Conservation (phyloP, 1,140 invertebrate genomes). For the Pseudomyrmex cubaensis region DNA sequence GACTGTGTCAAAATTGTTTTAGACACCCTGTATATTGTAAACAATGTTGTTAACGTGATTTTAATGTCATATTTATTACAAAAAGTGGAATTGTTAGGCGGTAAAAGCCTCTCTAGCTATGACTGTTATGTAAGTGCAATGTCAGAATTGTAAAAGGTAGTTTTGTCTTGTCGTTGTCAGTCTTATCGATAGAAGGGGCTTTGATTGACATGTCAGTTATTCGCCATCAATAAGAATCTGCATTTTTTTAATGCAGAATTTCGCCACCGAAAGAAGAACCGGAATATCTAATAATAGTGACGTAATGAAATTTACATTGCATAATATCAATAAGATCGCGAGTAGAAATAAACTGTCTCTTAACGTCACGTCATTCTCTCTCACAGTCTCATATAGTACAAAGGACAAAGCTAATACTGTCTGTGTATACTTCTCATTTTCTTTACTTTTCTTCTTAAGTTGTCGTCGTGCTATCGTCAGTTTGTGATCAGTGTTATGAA, state of each 20-base stretch:
- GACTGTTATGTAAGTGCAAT: slow-evolving; percentile 29
- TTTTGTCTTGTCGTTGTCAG: slow-evolving; percentile 1
- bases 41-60: slow-evolving; percentile 65
- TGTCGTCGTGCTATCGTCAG: slow-evolving; percentile 38
- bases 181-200: background rate
- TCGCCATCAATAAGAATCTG: slow-evolving; percentile 32
- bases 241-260: slow-evolving; percentile 58
- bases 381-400: slow-evolving; percentile 69
- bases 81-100: slow-evolving; percentile 30
- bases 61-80: slow-evolving; percentile 63
- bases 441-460: slow-evolving; percentile 26
- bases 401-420: slow-evolving; percentile 70
- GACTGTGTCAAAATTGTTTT: background rate
- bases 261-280: slow-evolving; percentile 37
- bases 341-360: slow-evolving; percentile 23
- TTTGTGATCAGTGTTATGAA: background rate
- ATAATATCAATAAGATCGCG: slow-evolving; percentile 22
- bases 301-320: slow-evolving; percentile 25
- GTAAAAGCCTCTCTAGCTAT: slow-evolving; percentile 14
- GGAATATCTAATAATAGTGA: slow-evolving; percentile 22
- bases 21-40: slow-evolving; percentile 58
- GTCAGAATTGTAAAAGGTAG: slow-evolving; percentile 4
- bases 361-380: slow-evolving; percentile 38
- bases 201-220: slow-evolving; percentile 9
- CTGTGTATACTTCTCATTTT: slow-evolving; percentile 65